Evolutionary conservation across 2,113 vertebrate genomes (phyloP).

Genomic region (Myanophis thanlyinensis): DNA sequence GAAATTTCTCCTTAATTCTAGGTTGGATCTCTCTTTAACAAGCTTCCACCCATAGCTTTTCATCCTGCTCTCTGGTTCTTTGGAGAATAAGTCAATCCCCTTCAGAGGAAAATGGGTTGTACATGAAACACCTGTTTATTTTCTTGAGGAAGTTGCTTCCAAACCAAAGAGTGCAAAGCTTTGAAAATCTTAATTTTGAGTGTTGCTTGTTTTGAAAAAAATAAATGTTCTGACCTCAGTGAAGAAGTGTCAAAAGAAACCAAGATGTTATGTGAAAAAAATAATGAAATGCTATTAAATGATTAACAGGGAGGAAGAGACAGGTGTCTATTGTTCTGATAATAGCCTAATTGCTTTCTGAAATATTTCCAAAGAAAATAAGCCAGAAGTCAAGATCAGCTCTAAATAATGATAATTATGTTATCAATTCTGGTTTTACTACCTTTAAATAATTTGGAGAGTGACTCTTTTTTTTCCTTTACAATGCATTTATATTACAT

Average conservation of each 20-base stretch:
- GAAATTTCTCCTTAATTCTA: no score
- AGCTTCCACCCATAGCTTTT: no score
- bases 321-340: not conserved
- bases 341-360: constrained; percentile 17
- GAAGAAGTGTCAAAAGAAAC: not conserved
- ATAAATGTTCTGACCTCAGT: not conserved
- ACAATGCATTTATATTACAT: not conserved
- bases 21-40: no score
- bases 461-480: not conserved
- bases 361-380: not conserved
- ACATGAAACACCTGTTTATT: not conserved
- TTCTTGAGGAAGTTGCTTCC: not conserved
- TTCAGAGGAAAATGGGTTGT: not conserved
- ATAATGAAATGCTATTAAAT: not conserved
- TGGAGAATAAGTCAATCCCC: no score
- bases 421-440: not conserved
- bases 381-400: constrained; percentile 2
- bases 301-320: not conserved
- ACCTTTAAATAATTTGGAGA: constrained; percentile 13
- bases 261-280: not conserved
- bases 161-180: not conserved
- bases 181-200: not conserved
- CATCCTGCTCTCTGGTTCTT: no score
- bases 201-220: not conserved
- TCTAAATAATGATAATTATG: constrained; percentile 9